These are phyloP conservation scores for Acrobasis consociella DNA, from an alignment of 2,888 invertebrate genomes.

Conservation along the genomic window DNA sequence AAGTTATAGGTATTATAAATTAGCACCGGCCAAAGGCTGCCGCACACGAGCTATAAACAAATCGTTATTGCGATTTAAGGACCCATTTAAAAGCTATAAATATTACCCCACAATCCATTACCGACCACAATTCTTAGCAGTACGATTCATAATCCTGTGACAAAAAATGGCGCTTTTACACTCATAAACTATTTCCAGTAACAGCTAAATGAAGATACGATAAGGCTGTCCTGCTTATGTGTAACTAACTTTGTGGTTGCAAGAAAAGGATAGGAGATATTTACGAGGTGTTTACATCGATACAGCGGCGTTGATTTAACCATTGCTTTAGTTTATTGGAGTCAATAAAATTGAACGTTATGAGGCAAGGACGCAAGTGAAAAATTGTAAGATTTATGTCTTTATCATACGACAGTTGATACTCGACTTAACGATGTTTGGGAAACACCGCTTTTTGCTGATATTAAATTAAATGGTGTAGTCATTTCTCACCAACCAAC, in stretches of 20 bases:
- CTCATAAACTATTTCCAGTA: constrained; percentile 81
- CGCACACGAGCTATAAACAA: constrained; percentile 73
- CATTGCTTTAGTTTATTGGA: constrained; percentile 82
- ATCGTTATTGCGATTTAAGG: constrained; percentile 82
- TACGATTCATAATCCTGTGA: constrained; percentile 48
- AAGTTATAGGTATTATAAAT: constrained; percentile 57
- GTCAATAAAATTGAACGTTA: constrained; percentile 82
- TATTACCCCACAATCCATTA: constrained; percentile 40
- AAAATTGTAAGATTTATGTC: constrained; percentile 77
- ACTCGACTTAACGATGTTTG: constrained; percentile 41
- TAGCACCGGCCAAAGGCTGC: constrained; percentile 62
- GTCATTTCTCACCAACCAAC: constrained; percentile 3
- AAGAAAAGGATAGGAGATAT: constrained; percentile 58
- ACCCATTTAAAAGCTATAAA: constrained; percentile 81
- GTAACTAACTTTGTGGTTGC: constrained; percentile 35
- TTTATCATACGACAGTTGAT: constrained; percentile 56
- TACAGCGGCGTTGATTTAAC: constrained; percentile 80
- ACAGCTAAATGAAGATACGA: constrained; percentile 68
- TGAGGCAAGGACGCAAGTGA: constrained; percentile 81
- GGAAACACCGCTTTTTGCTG: constrained; percentile 31
- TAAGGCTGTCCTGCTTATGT: constrained; percentile 46
- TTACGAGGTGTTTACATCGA: constrained; percentile 80
- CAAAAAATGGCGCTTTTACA: constrained; percentile 48
- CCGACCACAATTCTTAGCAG: constrained; percentile 30
- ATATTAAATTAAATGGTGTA: constrained; percentile 10